Evolutionary conservation across 2,888 invertebrate genomes (phyloP).

Genomic region (Eutolmus rufibarbis): DNA sequence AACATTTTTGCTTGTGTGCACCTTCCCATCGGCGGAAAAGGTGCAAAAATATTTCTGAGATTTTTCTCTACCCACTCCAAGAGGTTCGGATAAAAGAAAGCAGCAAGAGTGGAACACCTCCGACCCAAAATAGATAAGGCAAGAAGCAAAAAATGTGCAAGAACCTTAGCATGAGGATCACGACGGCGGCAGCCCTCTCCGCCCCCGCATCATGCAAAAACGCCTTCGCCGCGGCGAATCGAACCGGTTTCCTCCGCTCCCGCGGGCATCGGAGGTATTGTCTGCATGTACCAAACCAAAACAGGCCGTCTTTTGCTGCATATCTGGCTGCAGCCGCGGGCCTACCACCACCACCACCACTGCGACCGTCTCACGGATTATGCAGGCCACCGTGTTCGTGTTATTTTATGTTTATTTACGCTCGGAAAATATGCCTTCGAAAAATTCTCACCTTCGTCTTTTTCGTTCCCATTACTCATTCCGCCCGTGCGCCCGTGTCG

Average conservation of each 20-base stretch:
- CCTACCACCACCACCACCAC: not conserved
- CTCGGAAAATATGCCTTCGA: not conserved
- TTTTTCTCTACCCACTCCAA: not conserved
- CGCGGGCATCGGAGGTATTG: not conserved
- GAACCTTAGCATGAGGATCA: not conserved
- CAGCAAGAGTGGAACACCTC: not conserved
- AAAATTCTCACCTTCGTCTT: not conserved
- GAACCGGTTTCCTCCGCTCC: not conserved
- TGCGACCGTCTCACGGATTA: not conserved
- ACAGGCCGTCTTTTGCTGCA: not conserved
- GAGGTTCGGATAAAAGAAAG: not conserved
- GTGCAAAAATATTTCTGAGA: not conserved
- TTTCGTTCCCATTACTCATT: not conserved
- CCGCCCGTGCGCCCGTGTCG: not conserved
- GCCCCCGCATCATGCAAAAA: not conserved
- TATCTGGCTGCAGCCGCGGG: not conserved
- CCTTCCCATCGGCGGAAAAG: not conserved
- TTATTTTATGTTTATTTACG: not conserved
- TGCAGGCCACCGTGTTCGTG: not conserved
- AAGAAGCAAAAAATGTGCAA: not conserved
- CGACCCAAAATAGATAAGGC: not conserved
- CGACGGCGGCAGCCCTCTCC: not conserved
- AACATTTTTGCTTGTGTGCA: not conserved
- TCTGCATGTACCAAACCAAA: not conserved
- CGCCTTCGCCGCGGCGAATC: not conserved